Percentiles rank a stretch among this genome's conserved stretches.
phyloP scores from a whole-genome alignment of 1,140 invertebrate species.

The Portunus trituberculatus region DNA sequence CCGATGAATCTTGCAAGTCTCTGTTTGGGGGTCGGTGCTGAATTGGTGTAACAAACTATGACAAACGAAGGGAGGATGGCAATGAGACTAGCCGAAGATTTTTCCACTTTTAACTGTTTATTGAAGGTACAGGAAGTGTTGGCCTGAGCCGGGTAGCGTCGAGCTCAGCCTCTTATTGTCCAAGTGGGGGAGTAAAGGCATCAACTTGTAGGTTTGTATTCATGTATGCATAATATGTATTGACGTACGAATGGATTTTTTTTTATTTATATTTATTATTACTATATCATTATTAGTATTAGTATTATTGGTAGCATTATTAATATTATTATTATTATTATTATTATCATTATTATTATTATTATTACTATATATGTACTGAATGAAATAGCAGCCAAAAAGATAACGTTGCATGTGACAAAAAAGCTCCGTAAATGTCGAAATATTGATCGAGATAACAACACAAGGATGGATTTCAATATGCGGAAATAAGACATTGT shows the following conservation, averaged over 20 bases:
- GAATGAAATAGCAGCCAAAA: background rate
- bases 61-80: too few species aligned
- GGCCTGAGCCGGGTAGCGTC: background rate
- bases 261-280: background rate
- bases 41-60: too few species aligned
- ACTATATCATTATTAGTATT: constrained; percentile 14
- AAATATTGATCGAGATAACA: too few species aligned
- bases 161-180: background rate
- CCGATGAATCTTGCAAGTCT: too few species aligned
- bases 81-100: background rate
- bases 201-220: background rate
- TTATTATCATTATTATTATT: background rate
- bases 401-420: background rate
- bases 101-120: background rate
- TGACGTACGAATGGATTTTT: background rate
- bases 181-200: background rate
- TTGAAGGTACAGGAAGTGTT: background rate
- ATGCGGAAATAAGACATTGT: too few species aligned
- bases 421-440: too few species aligned
- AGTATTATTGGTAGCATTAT: background rate
- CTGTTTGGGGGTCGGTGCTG: too few species aligned
- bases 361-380: background rate
- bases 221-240: background rate
- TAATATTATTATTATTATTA: background rate
- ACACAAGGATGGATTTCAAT: too few species aligned